Percentiles rank a stretch among this genome's conserved stretches.
Evolutionary conservation across 2,113 vertebrate species (phyloP).

Genomic region (Oostethus manadensis): DNA sequence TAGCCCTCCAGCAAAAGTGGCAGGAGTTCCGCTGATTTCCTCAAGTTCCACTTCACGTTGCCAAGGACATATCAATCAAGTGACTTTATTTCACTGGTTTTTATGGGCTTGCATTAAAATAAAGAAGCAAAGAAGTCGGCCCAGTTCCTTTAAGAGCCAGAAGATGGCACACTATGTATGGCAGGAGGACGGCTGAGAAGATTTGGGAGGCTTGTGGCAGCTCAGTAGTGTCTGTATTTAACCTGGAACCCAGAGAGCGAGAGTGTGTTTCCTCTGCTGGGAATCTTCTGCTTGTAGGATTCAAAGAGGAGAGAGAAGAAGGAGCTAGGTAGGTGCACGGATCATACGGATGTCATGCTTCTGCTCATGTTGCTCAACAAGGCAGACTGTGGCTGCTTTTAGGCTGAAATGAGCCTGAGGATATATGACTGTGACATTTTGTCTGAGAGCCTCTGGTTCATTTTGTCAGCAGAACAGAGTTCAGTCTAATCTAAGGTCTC

Average conservation of each 20-base stretch:
- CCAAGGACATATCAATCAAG: slow-evolving; percentile 58
- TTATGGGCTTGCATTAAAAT: slow-evolving; percentile 50
- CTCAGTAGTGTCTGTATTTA: slow-evolving; percentile 59
- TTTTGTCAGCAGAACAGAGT: slow-evolving; percentile 30
- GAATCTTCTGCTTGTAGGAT: slow-evolving; percentile 57
- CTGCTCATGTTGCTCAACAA: slow-evolving; percentile 54
- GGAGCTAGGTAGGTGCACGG: slow-evolving; percentile 49
- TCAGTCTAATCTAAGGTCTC: neutral
- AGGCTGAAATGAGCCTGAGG: slow-evolving; percentile 53
- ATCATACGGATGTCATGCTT: slow-evolving; percentile 39
- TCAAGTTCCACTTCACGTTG: slow-evolving; percentile 63
- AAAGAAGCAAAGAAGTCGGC: neutral
- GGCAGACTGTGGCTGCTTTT: slow-evolving; percentile 38
- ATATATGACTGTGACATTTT: slow-evolving; percentile 57
- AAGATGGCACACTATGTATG: slow-evolving; percentile 73
- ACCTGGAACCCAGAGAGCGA: slow-evolving; percentile 62
- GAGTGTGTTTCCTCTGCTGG: slow-evolving; percentile 60
- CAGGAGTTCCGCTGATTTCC: slow-evolving; percentile 55
- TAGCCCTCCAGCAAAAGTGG: slow-evolving; percentile 45
- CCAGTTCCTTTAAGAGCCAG: slow-evolving; percentile 52
- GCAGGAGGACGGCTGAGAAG: slow-evolving; percentile 31
- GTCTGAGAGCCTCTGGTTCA: slow-evolving; percentile 27
- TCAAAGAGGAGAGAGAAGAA: slow-evolving; percentile 45
- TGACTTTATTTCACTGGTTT: slow-evolving; percentile 61
- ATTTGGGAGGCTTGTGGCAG: slow-evolving; percentile 18